Evolutionary conservation across 2,113 vertebrate genomes (phyloP).

Genomic region (Calyptomena viridis): DNA sequence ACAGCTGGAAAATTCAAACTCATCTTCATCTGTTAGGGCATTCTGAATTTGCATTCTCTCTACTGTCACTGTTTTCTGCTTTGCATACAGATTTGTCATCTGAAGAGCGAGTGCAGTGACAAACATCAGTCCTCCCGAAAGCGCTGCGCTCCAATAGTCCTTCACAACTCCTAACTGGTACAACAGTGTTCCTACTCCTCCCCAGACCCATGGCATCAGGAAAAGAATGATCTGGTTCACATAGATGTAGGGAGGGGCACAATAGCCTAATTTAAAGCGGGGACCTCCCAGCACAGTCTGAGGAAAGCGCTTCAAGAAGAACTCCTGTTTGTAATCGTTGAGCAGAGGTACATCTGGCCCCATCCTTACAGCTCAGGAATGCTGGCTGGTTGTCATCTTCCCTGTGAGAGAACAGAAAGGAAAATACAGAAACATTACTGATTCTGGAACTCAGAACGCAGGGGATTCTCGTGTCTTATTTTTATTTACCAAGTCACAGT

Average conservation of each 20-base stretch:
- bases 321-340: constrained; percentile 98
- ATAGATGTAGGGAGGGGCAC: constrained; percentile 91
- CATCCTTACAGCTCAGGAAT: constrained; percentile 84
- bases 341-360: constrained; percentile 97
- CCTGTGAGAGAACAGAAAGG: constrained; percentile 26
- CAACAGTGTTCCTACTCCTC: constrained; percentile 87
- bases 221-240: constrained; percentile 91
- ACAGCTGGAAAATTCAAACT: constrained; percentile 93
- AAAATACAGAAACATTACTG: not conserved
- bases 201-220: constrained; percentile 90
- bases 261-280: constrained; percentile 90
- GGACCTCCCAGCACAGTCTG: constrained; percentile 94
- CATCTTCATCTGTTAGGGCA: constrained; percentile 91
- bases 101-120: constrained; percentile 82
- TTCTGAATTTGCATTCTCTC: constrained; percentile 84
- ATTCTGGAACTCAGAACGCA: not conserved
- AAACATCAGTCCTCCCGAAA: constrained; percentile 91
- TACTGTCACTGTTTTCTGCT: constrained; percentile 78
- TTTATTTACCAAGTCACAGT: not conserved
- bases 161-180: constrained; percentile 84
- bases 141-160: constrained; percentile 79
- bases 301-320: constrained; percentile 97
- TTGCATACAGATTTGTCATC: constrained; percentile 80
- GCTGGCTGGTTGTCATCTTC: constrained; percentile 71
- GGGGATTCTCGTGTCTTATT: not conserved